Evolutionary conservation across 2,888 invertebrate species (phyloP), one percentile per base, ranked within the genome.

Genomic region (Emmelina monodactyla): DNA sequence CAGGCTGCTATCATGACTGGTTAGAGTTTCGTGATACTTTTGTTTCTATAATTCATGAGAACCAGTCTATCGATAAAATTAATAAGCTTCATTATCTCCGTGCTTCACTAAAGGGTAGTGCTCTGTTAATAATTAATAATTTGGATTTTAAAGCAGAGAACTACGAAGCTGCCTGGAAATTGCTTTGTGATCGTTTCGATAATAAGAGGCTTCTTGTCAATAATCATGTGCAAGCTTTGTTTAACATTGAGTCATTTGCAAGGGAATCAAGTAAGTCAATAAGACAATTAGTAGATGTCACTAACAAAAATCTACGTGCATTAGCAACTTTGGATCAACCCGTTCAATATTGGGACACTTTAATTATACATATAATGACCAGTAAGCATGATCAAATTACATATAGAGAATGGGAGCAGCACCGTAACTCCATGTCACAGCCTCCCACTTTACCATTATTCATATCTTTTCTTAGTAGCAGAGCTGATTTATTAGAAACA

Each of bases 161-260:
- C 22, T 41, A 42, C 31, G 16, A 16, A 7, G 14, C 35, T 2
- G 43, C 40, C 3, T 41, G 41, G 43, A 34, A 38, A 6, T 38
- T 41, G 19, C 32, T 42, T 9, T 41, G 38, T n/a, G 40, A 40
- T 10, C 28, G 40, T 14, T 42, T 37, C 22, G 34, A 42, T 28
- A 44, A 42, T 7, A 32, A 31, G 10, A 33, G 39, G n/a, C 19
- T 39, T 25, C 19, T 51, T 4, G 14, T 47, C 7, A 44, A 47
- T 29, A 42, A 47, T 30, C 49, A 49, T 22, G 33, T 48, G 4
- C 35, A 47, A 9, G 37, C 45, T 1, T 37, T 50, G 28, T 49
- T 50, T 37, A 41, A 38, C 16, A 16, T 45, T 16, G 37, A 46
- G 15, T n/a, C 14, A 2, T 37, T 47, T 32, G 13, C 28, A 7